Evolutionary conservation across 2,888 invertebrate species (phyloP).

Genomic region (Tinea semifulvella): DNA sequence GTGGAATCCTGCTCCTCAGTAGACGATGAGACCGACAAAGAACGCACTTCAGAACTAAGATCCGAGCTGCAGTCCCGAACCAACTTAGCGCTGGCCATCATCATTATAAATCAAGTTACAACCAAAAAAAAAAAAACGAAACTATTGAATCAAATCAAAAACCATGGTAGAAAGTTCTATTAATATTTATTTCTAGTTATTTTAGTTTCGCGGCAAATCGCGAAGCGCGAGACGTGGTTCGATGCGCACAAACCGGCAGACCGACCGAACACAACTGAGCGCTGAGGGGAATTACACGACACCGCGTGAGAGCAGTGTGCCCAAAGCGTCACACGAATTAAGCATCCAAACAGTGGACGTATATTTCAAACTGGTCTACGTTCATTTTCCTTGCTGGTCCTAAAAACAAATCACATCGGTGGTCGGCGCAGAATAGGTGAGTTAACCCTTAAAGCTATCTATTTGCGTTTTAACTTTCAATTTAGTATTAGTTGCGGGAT

Average conservation of each 20-base stretch:
- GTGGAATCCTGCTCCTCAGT: constrained; percentile 65
- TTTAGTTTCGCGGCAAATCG: not conserved
- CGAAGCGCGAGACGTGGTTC: not conserved
- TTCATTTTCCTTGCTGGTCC: too few relatives aligned
- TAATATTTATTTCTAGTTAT: not conserved
- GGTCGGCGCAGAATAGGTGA: too few relatives aligned
- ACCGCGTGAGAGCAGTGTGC: not conserved
- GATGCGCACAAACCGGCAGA: not conserved
- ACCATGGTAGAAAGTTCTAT: not conserved
- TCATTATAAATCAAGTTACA: constrained; percentile 30
- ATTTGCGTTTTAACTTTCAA: too few relatives aligned
- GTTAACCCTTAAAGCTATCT: too few relatives aligned
- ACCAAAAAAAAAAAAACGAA: not conserved
- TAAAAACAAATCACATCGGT: too few relatives aligned
- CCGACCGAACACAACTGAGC: too few relatives aligned
- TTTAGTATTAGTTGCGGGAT: too few relatives aligned
- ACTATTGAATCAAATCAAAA: not conserved
- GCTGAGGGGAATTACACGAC: too few relatives aligned
- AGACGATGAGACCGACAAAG: constrained; percentile 60
- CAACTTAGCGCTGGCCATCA: constrained; percentile 65
- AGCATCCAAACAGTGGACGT: too few relatives aligned
- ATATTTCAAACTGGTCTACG: too few relatives aligned
- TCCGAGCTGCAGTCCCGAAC: constrained; percentile 64
- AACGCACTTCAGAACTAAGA: constrained; percentile 56
- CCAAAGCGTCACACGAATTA: not conserved